These are phyloP conservation scores for Halcyon badia DNA, from an alignment of 2,797 vertebrate genomes.

Conservation along the genomic window DNA sequence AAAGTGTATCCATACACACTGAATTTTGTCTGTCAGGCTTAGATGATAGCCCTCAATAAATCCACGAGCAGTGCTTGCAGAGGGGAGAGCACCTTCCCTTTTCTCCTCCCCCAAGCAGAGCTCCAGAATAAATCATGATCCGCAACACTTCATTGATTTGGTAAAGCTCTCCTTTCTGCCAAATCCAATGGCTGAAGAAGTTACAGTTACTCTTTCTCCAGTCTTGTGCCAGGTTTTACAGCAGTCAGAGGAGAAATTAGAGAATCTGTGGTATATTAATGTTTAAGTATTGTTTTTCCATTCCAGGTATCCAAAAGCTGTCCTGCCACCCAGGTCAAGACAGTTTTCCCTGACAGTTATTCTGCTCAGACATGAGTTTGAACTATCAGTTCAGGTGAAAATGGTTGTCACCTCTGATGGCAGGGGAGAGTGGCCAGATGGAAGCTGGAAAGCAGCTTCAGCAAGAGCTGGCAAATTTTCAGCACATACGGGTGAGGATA, in stretches of 20 bases:
- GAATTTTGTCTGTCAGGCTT: constrained; percentile 4
- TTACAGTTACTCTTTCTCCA: not conserved
- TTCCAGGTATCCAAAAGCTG: not conserved
- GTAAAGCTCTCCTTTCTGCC: not conserved
- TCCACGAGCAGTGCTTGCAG: not conserved
- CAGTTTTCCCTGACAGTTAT: not conserved
- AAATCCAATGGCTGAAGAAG: not conserved
- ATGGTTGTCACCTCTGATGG: not conserved
- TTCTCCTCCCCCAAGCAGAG: not conserved
- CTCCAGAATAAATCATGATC: not conserved
- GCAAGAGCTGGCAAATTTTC: not conserved
- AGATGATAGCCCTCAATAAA: constrained; percentile 38
- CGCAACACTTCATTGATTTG: not conserved
- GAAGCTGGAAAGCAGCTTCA: not conserved
- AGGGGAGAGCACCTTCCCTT: not conserved
- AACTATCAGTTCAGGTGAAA: not conserved
- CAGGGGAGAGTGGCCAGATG: not conserved
- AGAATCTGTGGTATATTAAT: not conserved
- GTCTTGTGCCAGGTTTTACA: not conserved
- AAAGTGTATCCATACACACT: not conserved
- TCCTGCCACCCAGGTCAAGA: not conserved
- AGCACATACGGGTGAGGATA: accelerated
- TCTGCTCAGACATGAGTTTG: not conserved
- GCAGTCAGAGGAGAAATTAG: not conserved
- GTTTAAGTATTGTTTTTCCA: not conserved